Percentiles rank a stretch among this genome's conserved stretches.
Evolutionary conservation across 2,113 vertebrate genomes (phyloP).

Genomic region (Pseudorhombus dupliciocellatus): DNA sequence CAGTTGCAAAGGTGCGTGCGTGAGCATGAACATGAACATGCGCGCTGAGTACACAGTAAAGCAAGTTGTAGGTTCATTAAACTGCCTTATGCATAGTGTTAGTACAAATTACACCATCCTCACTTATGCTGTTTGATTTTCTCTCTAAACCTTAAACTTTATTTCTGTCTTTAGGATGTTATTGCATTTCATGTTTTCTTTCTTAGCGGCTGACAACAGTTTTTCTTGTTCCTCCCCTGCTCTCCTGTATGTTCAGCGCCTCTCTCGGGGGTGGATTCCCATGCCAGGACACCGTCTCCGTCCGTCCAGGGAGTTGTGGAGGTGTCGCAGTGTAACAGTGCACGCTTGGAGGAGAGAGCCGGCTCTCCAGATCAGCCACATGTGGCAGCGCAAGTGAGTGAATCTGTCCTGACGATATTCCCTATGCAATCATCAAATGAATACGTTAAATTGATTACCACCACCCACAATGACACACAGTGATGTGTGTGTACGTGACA

Average conservation of each 20-base stretch:
- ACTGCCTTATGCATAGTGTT: too few relatives aligned
- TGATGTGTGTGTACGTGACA: too few relatives aligned
- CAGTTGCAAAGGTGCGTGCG: constrained; percentile 44
- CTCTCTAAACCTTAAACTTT: too few relatives aligned
- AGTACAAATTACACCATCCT: too few relatives aligned
- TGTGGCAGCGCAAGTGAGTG: constrained; percentile 53
- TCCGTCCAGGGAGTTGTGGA: constrained; percentile 53
- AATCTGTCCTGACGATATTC: not conserved
- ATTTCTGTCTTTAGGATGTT: not conserved
- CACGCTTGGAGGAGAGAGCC: constrained; percentile 60
- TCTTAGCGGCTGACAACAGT: not conserved
- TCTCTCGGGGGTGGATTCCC: constrained; percentile 52
- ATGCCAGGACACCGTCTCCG: constrained; percentile 27
- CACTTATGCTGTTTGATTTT: not conserved
- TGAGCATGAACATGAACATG: constrained; percentile 9
- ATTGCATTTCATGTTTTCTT: not conserved
- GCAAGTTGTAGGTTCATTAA: not conserved
- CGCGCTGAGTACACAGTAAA: not conserved
- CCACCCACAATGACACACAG: too few relatives aligned
- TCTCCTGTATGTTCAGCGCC: not conserved
- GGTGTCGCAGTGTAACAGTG: constrained; percentile 59
- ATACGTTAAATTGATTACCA: not conserved
- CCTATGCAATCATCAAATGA: not conserved
- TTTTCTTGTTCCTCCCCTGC: not conserved
- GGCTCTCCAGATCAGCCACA: constrained; percentile 31